These are phyloP conservation scores for Ailurus styani DNA, from an alignment of 2,113 vertebrate species.

Conservation along the genomic window DNA sequence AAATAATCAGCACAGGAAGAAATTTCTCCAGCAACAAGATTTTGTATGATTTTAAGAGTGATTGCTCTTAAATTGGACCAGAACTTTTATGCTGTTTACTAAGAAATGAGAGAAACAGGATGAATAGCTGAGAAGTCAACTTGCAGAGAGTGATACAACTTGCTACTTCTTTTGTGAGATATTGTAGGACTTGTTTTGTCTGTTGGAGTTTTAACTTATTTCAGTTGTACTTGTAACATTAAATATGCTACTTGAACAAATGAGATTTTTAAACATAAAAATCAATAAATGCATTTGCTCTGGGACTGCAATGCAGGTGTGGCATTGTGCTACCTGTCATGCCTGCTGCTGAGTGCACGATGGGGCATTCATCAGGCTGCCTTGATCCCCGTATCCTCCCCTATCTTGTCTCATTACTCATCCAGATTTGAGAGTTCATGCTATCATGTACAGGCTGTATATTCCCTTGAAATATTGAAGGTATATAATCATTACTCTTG, in stretches of 20 bases:
- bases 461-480: conserved; percentile 17
- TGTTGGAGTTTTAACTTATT: background rate
- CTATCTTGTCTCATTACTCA: background rate
- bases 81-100: background rate
- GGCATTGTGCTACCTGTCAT: background rate
- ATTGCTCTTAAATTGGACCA: background rate
- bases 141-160: background rate
- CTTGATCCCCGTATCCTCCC: background rate
- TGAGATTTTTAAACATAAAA: conserved; percentile 46
- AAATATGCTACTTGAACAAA: conserved; percentile 28
- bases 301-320: background rate
- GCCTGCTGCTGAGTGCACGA: background rate
- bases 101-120: background rate
- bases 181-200: background rate
- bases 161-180: background rate
- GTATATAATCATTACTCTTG: background rate
- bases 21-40: background rate
- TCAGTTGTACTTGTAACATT: background rate
- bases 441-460: background rate
- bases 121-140: background rate
- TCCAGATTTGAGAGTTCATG: background rate
- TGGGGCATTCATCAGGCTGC: background rate
- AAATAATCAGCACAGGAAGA: background rate
- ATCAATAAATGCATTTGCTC: conserved; percentile 36
- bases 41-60: background rate